Conservation (phyloP, 2,888 invertebrate genomes). For the Catocala fraxini region DNA sequence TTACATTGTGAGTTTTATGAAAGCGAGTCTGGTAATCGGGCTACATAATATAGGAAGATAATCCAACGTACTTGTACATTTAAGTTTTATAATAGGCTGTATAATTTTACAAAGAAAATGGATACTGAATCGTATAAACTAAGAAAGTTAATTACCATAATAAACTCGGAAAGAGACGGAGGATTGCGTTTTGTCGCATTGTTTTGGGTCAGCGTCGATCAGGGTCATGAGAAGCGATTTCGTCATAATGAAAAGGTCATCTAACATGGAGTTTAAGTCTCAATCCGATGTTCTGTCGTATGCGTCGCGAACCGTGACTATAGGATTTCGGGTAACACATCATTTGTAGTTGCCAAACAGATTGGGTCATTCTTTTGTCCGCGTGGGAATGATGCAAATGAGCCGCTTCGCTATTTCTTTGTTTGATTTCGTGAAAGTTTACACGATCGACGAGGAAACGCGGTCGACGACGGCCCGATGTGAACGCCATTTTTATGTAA, state of each 20-base stretch:
- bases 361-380: slow-evolving; percentile 87
- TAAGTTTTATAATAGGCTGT: slow-evolving; percentile 35
- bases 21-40: slow-evolving; percentile 13
- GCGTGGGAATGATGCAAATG: slow-evolving; percentile 87
- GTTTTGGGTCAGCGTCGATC: slow-evolving; percentile 41
- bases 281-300: slow-evolving; percentile 67
- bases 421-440: slow-evolving; percentile 88
- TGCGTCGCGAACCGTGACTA: slow-evolving; percentile 71
- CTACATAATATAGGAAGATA: slow-evolving; percentile 36
- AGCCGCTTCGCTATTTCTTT: slow-evolving; percentile 86
- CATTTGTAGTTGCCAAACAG: slow-evolving; percentile 83
- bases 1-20: slow-evolving; percentile 13
- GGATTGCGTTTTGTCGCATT: slow-evolving; percentile 35
- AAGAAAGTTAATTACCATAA: slow-evolving; percentile 36
- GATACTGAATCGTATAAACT: slow-evolving; percentile 33
- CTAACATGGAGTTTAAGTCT: slow-evolving; percentile 61
- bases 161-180: slow-evolving; percentile 27
- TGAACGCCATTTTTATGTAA: slow-evolving; percentile 87
- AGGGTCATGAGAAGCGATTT: slow-evolving; percentile 65
- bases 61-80: slow-evolving; percentile 14
- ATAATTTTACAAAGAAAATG: slow-evolving; percentile 33
- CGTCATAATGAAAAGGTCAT: slow-evolving; percentile 59
- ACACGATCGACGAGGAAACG: slow-evolving; percentile 86
- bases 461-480: slow-evolving; percentile 81
- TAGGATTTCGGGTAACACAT: slow-evolving; percentile 83